These are phyloP conservation scores for Mesocentrotus franciscanus DNA, from an alignment of 53 echinoderm and acorn worm species.

Conservation along the genomic window DNA sequence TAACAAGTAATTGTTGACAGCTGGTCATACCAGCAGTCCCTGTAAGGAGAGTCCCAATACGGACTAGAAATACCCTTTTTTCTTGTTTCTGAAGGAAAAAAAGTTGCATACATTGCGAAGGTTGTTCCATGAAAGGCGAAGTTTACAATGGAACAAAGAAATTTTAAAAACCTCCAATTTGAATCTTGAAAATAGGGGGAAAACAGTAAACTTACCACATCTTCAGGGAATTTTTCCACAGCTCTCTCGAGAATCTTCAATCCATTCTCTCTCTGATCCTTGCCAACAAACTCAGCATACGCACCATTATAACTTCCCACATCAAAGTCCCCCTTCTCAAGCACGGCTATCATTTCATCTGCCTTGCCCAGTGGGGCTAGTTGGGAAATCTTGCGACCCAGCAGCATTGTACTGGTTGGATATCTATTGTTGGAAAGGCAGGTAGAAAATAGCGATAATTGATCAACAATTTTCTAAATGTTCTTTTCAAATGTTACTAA, in stretches of 20 bases:
- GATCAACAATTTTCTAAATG: too few relatives aligned
- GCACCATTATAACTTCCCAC: slow-evolving; percentile 60
- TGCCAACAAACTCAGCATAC: slow-evolving; percentile 75
- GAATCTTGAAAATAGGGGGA: not conserved
- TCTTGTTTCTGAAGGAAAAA: too few relatives aligned
- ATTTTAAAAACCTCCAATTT: too few relatives aligned
- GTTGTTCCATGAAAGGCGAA: too few relatives aligned
- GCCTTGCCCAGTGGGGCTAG: slow-evolving; percentile 71
- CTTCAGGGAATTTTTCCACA: slow-evolving; percentile 75
- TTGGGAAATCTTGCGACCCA: slow-evolving; percentile 73
- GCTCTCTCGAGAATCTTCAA: slow-evolving; percentile 70
- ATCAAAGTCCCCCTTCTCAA: slow-evolving; percentile 68
- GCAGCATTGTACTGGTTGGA: slow-evolving; percentile 75
- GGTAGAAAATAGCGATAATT: not conserved
- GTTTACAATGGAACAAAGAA: not conserved
- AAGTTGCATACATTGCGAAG: too few relatives aligned
- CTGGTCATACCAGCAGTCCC: too few relatives aligned
- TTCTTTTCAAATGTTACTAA: too few relatives aligned
- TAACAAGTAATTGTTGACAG: too few relatives aligned
- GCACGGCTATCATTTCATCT: slow-evolving; percentile 68
- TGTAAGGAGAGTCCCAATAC: too few relatives aligned
- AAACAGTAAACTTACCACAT: slow-evolving; percentile 65
- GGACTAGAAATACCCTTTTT: too few relatives aligned
- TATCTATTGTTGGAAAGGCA: not conserved
- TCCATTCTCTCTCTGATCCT: slow-evolving; percentile 72